Evolutionary conservation across 2,888 invertebrate species (phyloP).

Genomic region (Spodoptera littoralis): DNA sequence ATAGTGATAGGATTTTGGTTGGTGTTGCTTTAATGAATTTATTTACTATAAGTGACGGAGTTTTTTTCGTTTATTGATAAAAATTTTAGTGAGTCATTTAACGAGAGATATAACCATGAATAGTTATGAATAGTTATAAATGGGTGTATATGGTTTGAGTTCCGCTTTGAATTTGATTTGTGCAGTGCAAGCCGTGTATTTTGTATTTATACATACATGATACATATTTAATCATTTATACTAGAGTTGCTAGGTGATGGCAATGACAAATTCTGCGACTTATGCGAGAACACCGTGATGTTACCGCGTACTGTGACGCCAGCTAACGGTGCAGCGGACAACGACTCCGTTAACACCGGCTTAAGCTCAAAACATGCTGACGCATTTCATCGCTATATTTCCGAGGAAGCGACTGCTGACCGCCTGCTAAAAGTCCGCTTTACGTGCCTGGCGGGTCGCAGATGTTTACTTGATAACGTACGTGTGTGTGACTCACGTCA

Average conservation of each 20-base stretch:
- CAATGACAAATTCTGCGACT: conserved; percentile 45
- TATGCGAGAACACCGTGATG: conserved; percentile 42
- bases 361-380: conserved; percentile 78
- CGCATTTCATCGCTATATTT: conserved; percentile 72
- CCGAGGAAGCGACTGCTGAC: conserved; percentile 66
- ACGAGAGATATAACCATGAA: conserved; percentile 36
- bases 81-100: conserved; percentile 58
- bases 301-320: conserved; percentile 59
- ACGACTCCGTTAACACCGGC: conserved; percentile 76
- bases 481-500: conserved; percentile 76
- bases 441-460: conserved; percentile 69
- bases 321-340: conserved; percentile 83
- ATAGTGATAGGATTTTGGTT: not conserved
- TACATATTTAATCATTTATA: not conserved
- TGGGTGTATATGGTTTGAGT: too few relatives aligned
- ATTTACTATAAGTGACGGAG: conserved; percentile 21
- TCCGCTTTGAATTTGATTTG: too few relatives aligned
- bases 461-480: conserved; percentile 77
- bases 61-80: conserved; percentile 20
- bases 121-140: too few relatives aligned
- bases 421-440: conserved; percentile 65
- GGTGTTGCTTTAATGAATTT: conserved; percentile 4
- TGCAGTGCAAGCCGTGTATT: not conserved
- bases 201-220: not conserved
- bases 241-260: conserved; percentile 21